These are phyloP conservation scores for Mythimna pallens DNA, from an alignment of 2,888 invertebrate species.

Conservation along the genomic window DNA sequence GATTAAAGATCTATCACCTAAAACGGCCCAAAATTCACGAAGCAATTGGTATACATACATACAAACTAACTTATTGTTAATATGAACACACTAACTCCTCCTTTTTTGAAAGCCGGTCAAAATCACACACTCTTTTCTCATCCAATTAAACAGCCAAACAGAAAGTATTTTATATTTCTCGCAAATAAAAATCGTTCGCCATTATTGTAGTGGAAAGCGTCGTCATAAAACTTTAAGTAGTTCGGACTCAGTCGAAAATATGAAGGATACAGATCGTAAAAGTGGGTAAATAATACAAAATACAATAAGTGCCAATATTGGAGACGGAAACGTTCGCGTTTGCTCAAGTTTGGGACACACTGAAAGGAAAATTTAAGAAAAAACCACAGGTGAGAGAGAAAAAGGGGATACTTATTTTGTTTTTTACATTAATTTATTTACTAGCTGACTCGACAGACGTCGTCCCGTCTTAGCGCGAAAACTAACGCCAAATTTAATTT, in stretches of 20 bases:
- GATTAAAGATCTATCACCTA: background rate
- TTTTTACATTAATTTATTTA: no score
- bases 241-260: slow-evolving; percentile 89
- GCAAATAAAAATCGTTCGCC: slow-evolving; percentile 81
- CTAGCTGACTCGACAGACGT: no score
- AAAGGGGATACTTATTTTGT: no score
- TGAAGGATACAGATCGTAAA: slow-evolving; percentile 86
- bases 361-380: background rate
- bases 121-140: slow-evolving; percentile 44
- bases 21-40: background rate
- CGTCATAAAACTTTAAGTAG: slow-evolving; percentile 88
- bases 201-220: slow-evolving; percentile 86
- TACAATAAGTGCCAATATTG: slow-evolving; percentile 90
- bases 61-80: background rate
- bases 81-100: background rate
- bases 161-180: slow-evolving; percentile 76
- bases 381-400: no score
- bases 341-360: slow-evolving; percentile 68
- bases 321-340: slow-evolving; percentile 76
- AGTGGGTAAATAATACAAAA: slow-evolving; percentile 90
- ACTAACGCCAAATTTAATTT: no score
- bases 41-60: background rate
- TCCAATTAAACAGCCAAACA: slow-evolving; percentile 82
- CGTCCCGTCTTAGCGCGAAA: no score
- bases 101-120: background rate